These are phyloP conservation scores for Torymus tubicola DNA, from an alignment of 2,888 invertebrate genomes.

Conservation along the genomic window DNA sequence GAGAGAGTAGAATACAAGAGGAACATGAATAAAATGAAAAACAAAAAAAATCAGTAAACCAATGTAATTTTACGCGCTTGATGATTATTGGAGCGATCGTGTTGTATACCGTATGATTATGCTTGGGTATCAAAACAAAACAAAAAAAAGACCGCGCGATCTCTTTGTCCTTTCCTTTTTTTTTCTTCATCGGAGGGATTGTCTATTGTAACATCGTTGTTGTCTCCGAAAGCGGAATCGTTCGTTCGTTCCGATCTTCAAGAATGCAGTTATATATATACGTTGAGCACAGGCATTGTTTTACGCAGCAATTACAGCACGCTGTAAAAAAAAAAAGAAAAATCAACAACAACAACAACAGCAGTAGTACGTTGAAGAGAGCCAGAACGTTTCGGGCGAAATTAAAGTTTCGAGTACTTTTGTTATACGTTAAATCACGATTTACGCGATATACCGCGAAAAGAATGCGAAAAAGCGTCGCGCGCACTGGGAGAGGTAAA, in stretches of 20 bases:
- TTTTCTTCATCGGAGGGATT: neutral
- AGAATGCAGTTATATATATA: neutral
- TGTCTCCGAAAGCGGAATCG: neutral
- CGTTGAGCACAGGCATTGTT: too few relatives aligned
- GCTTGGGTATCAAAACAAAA: neutral
- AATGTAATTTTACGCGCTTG: constrained; percentile 26
- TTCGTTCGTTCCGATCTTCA: constrained; percentile 14
- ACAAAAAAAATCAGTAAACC: constrained; percentile 9
- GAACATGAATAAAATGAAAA: constrained; percentile 14
- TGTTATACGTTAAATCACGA: too few relatives aligned
- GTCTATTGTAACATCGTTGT: constrained; percentile 2
- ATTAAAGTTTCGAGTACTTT: too few relatives aligned
- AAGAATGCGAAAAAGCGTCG: too few relatives aligned
- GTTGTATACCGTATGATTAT: constrained; percentile 12
- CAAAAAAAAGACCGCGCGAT: neutral
- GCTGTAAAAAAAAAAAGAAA: neutral
- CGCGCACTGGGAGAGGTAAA: too few relatives aligned
- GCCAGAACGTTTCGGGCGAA: too few relatives aligned
- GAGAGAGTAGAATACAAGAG: constrained; percentile 41
- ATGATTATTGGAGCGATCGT: constrained; percentile 21
- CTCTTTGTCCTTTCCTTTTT: neutral
- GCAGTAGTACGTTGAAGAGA: neutral
- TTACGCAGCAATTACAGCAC: too few relatives aligned
- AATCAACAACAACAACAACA: too few relatives aligned
- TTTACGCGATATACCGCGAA: too few relatives aligned